Percentiles rank a stretch among this genome's conserved stretches.
Conservation (phyloP, 2,797 vertebrate genomes). For the Anabacerthia variegaticeps region DNA sequence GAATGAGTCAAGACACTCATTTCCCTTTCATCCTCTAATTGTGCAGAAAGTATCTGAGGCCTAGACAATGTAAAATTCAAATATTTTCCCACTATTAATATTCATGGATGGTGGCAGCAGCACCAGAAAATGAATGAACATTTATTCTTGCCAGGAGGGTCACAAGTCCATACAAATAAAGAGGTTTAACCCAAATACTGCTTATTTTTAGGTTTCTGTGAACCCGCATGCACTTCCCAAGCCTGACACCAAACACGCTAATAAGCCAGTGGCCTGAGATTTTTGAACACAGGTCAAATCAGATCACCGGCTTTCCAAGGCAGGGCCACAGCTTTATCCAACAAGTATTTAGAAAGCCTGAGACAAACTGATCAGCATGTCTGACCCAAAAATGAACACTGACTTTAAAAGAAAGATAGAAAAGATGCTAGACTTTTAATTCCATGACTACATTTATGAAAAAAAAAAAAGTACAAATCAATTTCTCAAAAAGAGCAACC, state of each 20-base stretch:
- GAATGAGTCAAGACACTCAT: background rate
- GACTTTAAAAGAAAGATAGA: background rate
- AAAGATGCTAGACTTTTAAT: background rate
- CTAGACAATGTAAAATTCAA: background rate
- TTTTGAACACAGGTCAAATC: slow-evolving; percentile 30
- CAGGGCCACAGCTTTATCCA: background rate
- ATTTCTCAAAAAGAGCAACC: background rate
- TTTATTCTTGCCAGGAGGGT: background rate
- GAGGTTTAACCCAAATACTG: slow-evolving; percentile 46
- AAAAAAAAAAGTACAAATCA: background rate
- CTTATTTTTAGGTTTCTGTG: slow-evolving; percentile 60
- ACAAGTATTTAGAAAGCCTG: background rate
- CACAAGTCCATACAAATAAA: background rate
- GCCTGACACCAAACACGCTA: background rate
- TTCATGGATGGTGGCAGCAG: background rate
- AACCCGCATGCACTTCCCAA: slow-evolving; percentile 33
- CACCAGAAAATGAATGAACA: background rate
- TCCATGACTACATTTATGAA: background rate
- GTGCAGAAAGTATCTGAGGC: background rate
- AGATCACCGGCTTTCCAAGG: slow-evolving; percentile 22
- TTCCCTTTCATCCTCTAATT: background rate
- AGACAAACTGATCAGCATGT: background rate
- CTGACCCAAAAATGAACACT: background rate
- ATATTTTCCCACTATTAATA: background rate
- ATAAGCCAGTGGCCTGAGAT: background rate